Conservation (phyloP, 2,888 invertebrate genomes). For the Odontocerum albicorne region DNA sequence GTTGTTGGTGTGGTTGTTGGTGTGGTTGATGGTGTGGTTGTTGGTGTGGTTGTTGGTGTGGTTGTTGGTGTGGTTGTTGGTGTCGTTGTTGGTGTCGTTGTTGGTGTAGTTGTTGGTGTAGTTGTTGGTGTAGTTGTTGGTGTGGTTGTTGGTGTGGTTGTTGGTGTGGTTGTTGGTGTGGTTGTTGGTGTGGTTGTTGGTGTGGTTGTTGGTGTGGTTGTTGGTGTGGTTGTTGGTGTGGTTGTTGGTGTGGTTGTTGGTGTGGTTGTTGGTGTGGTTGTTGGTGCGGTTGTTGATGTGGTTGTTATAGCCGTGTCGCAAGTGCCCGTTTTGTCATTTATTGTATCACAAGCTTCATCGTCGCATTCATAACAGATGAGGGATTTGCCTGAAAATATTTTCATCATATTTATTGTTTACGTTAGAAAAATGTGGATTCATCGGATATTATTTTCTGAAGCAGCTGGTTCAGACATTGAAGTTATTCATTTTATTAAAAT, state of each 20-base stretch:
- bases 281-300: neutral
- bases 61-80: neutral
- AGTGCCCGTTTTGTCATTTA: neutral
- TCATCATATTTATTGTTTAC: neutral
- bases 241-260: neutral
- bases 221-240: neutral
- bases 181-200: neutral
- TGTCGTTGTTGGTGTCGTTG: neutral
- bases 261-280: neutral
- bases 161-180: neutral
- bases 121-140: neutral
- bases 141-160: neutral
- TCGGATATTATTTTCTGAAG: neutral
- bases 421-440: neutral
- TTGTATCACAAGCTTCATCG: conserved; percentile 1
- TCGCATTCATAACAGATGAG: conserved; percentile 13
- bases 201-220: neutral
- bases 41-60: neutral
- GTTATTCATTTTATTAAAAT: no score
- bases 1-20: neutral
- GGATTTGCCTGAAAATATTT: conserved; percentile 7
- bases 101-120: neutral
- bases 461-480: no score
- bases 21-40: neutral
- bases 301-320: neutral